phyloP scores from a whole-genome alignment of 2,888 invertebrate genomes.

The Hypomecis punctinalis region DNA sequence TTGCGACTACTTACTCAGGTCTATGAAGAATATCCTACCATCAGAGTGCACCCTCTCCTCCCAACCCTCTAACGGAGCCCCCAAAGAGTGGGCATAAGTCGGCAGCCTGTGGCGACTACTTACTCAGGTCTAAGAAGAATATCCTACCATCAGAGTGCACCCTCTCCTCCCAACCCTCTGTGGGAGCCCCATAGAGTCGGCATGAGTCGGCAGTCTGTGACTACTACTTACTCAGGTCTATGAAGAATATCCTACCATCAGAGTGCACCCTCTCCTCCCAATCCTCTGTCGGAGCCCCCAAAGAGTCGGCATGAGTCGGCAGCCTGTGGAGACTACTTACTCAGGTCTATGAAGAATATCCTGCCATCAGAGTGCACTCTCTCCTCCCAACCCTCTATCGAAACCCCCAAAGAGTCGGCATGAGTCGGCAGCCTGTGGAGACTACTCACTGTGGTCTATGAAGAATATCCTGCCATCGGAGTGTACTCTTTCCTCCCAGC shows the following conservation, averaged over 20 bases:
- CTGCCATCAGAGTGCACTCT: constrained; percentile 97
- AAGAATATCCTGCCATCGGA: constrained; percentile 98
- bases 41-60: constrained; percentile 98
- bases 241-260: constrained; percentile 99
- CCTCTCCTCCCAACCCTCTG: constrained; percentile 99
- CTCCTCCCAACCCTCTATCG: constrained; percentile 99
- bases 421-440: constrained; percentile 64
- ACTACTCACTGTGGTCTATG: constrained; percentile 96
- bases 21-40: constrained; percentile 99
- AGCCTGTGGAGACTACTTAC: constrained; percentile 89
- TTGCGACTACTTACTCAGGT: constrained; percentile 98
- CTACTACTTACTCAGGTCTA: constrained; percentile 98
- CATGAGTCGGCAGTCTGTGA: constrained; percentile 75
- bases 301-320: constrained; percentile 90
- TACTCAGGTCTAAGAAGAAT: constrained; percentile 99
- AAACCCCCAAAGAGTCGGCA: constrained; percentile 95
- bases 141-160: constrained; percentile 98
- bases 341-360: constrained; percentile 99
- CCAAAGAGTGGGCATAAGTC: constrained; percentile 93
- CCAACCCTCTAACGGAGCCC: constrained; percentile 98
- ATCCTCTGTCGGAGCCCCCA: constrained; percentile 97
- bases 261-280: constrained; percentile 99
- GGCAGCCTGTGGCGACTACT: constrained; percentile 78
- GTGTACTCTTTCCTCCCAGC: constrained; percentile 99
- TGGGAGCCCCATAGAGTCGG: constrained; percentile 97